phyloP scores from a whole-genome alignment of 2,113 vertebrate genomes.

The Tachysurus fulvidraco region DNA sequence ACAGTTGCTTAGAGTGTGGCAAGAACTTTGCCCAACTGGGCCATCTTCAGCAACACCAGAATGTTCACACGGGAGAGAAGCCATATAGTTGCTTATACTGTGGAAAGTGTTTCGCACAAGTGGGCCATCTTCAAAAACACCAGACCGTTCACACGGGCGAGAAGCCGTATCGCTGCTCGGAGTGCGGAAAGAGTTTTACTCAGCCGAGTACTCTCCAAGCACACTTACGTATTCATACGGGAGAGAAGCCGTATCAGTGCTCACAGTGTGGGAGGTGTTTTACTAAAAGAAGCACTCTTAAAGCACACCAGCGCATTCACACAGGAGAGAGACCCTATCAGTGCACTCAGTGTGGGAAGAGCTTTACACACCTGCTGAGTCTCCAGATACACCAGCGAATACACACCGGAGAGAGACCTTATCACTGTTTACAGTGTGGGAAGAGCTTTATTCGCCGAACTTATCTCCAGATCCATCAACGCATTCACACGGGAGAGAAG shows the following conservation, averaged over 20 bases:
- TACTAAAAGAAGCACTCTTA: not conserved
- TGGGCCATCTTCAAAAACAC: not conserved
- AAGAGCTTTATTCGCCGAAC: constrained; percentile 1
- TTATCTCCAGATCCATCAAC: not conserved
- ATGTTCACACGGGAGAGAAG: not conserved
- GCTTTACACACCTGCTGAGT: not conserved
- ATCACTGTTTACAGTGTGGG: constrained; percentile 7
- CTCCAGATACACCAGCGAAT: constrained; percentile 9
- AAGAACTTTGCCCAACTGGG: constrained; percentile 1
- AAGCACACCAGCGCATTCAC: constrained; percentile 10
- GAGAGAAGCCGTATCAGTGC: constrained; percentile 13
- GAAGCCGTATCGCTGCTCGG: not conserved
- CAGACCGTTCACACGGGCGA: not conserved
- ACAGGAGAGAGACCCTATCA: constrained; percentile 20
- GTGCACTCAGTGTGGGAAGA: not conserved
- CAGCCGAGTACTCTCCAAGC: not conserved
- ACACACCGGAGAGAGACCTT: not conserved
- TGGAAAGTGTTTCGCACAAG: not conserved
- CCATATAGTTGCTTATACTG: not conserved
- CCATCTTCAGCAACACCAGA: constrained; percentile 1
- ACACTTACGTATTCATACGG: not conserved
- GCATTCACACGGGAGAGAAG: constrained; percentile 8
- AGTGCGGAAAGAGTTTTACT: constrained; percentile 3
- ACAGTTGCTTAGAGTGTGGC: not conserved
- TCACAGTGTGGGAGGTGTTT: constrained; percentile 3